A percentile compares a stretch with the other conserved stretches of the same genome.
Conservation (phyloP, 53 echinoderm and acorn worm genomes). For the Pentamera pediparva region DNA sequence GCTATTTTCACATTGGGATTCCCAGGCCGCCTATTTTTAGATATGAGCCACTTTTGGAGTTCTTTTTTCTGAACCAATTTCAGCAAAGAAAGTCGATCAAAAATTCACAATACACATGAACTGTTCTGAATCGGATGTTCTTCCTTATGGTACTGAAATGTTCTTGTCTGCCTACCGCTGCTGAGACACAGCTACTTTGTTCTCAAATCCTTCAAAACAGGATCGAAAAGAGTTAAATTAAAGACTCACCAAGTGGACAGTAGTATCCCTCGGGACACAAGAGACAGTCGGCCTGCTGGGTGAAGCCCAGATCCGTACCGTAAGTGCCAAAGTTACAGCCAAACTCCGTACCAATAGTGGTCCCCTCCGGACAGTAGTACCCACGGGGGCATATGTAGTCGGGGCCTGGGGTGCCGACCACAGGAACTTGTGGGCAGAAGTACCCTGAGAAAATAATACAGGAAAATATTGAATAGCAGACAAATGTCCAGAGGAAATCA, state of each 20-base stretch:
- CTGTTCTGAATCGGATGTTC: too few relatives aligned
- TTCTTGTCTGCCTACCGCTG: too few relatives aligned
- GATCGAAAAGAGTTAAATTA: background rate
- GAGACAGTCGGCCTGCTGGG: constrained; percentile 50
- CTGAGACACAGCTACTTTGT: too few relatives aligned
- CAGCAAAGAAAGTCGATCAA: background rate
- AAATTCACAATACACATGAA: too few relatives aligned
- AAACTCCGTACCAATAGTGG: constrained; percentile 52
- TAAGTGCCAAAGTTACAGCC: constrained; percentile 83
- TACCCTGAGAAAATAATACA: constrained; percentile 68
- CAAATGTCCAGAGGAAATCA: too few relatives aligned
- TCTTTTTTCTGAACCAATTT: too few relatives aligned
- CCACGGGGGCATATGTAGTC: constrained; percentile 85
- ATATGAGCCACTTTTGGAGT: too few relatives aligned
- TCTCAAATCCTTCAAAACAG: too few relatives aligned
- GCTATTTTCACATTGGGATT: too few relatives aligned
- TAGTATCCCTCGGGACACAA: constrained; percentile 80
- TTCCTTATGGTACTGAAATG: too few relatives aligned
- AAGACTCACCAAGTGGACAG: constrained; percentile 71
- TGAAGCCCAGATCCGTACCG: constrained; percentile 57
- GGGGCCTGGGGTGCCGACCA: constrained; percentile 66
- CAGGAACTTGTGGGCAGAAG: constrained; percentile 81
- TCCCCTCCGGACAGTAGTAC: constrained; percentile 77
- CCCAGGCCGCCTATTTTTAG: too few relatives aligned
- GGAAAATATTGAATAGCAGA: too few relatives aligned